Percentiles rank a stretch among this genome's conserved stretches.
Conservation (phyloP, 2,113 vertebrate genomes). For the Stigmatopora nigra region DNA sequence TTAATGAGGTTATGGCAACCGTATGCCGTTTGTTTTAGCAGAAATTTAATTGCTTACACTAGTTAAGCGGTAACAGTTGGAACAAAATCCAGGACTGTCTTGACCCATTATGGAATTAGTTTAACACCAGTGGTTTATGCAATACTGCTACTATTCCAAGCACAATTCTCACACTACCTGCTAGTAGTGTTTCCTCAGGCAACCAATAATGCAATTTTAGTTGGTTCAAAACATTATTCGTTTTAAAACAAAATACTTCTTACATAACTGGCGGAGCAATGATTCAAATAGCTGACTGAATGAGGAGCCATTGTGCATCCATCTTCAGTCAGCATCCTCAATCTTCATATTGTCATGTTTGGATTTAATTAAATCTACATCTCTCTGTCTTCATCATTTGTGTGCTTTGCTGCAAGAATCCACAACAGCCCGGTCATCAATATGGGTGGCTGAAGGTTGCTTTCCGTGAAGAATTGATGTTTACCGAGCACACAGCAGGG, state of each 20-base stretch:
- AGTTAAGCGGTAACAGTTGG: too few species aligned
- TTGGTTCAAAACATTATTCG: not conserved
- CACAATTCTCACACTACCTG: not conserved
- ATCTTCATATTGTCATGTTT: conserved; percentile 61
- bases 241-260: too few species aligned
- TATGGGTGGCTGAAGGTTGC: conserved; percentile 42
- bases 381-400: conserved; percentile 62
- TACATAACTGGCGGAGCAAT: not conserved
- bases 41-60: too few species aligned
- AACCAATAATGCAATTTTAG: not conserved
- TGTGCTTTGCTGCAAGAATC: conserved; percentile 37
- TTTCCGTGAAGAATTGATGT: conserved; percentile 61
- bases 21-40: too few species aligned
- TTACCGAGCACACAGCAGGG: conserved; percentile 49
- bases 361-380: conserved; percentile 63
- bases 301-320: conserved; percentile 44
- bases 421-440: conserved; percentile 39
- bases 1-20: too few species aligned
- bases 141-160: not conserved
- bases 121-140: not conserved
- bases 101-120: not conserved
- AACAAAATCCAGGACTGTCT: too few species aligned
- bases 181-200: too few species aligned
- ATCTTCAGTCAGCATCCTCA: conserved; percentile 54
- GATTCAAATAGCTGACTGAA: conserved; percentile 19